Percentiles rank a stretch among this genome's conserved stretches.
Evolutionary conservation across 2,888 invertebrate species (phyloP).

Genomic region (Podotricha telesiphe): DNA sequence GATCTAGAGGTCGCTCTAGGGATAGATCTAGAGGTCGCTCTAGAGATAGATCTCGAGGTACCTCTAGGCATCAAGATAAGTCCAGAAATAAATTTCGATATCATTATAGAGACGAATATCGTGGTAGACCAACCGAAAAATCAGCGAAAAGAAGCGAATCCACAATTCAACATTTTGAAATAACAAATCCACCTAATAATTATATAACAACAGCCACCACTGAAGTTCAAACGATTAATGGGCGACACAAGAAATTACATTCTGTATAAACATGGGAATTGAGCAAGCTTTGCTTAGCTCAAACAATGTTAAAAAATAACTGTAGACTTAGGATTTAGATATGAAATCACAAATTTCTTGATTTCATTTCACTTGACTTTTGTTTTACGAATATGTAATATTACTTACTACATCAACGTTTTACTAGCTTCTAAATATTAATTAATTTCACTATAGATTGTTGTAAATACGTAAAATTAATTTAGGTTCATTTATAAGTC

Average conservation of each 20-base stretch:
- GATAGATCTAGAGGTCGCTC: constrained; percentile 32
- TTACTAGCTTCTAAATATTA: constrained; percentile 25
- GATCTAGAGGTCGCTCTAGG: constrained; percentile 33
- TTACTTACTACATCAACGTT: not conserved
- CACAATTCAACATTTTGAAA: not conserved
- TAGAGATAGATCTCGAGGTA: constrained; percentile 5
- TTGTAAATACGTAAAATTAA: constrained; percentile 32
- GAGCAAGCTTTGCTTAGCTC: not conserved
- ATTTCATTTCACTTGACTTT: not conserved
- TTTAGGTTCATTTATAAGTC: not conserved
- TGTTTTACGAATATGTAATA: not conserved
- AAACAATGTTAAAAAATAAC: not conserved
- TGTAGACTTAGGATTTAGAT: not conserved
- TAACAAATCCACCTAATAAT: not conserved
- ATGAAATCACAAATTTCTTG: no score
- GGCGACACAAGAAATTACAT: not conserved
- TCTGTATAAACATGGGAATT: not conserved
- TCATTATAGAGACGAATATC: not conserved
- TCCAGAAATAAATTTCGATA: not conserved
- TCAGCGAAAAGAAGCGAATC: not conserved
- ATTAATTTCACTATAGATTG: not conserved
- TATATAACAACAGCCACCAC: not conserved
- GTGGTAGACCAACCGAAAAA: not conserved
- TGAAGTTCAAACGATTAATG: not conserved
- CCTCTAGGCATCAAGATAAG: no score